A percentile compares a stretch with the other conserved stretches of the same genome.
Evolutionary conservation across 2,888 invertebrate species (phyloP).

Genomic region (Catocala sponsa): DNA sequence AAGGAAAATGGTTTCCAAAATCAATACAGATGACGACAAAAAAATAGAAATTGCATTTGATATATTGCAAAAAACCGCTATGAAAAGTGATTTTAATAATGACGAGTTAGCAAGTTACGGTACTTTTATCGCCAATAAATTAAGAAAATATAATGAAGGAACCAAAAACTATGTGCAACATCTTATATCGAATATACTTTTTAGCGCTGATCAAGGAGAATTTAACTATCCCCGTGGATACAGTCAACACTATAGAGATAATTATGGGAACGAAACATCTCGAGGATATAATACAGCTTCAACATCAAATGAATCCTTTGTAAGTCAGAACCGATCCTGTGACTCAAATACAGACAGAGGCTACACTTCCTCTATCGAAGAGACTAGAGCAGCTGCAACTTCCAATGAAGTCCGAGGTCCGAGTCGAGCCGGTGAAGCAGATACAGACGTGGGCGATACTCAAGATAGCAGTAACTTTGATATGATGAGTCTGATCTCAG

Average conservation of each 20-base stretch:
- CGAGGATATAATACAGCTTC: slow-evolving; percentile 21
- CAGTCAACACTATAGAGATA: slow-evolving; percentile 15
- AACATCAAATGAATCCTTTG: slow-evolving; percentile 20
- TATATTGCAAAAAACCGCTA: slow-evolving; percentile 19
- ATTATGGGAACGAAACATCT: slow-evolving; percentile 18
- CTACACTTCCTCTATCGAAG: slow-evolving; percentile 15
- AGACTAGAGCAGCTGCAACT: slow-evolving; percentile 16
- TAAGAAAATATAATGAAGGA: slow-evolving; percentile 15
- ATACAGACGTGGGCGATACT: slow-evolving; percentile 15
- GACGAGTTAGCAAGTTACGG: slow-evolving; percentile 15
- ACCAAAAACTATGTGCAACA: slow-evolving; percentile 14
- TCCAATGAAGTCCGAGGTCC: slow-evolving; percentile 14
- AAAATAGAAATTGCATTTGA: slow-evolving; percentile 16
- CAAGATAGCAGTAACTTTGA: slow-evolving; percentile 17
- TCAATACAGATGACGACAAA: slow-evolving; percentile 15
- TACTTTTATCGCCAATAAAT: slow-evolving; percentile 16
- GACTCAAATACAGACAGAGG: slow-evolving; percentile 16
- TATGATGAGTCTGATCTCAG: slow-evolving; percentile 16
- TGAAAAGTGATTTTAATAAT: slow-evolving; percentile 17
- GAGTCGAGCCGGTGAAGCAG: slow-evolving; percentile 15
- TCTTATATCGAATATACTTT: slow-evolving; percentile 15
- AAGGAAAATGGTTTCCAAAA: slow-evolving; percentile 10
- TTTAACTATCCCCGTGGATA: slow-evolving; percentile 9
- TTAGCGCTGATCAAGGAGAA: slow-evolving; percentile 14
- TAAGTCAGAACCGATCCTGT: slow-evolving; percentile 17